These are phyloP conservation scores for Apodemia duryi DNA, from an alignment of 2,888 invertebrate genomes.

Conservation along the genomic window DNA sequence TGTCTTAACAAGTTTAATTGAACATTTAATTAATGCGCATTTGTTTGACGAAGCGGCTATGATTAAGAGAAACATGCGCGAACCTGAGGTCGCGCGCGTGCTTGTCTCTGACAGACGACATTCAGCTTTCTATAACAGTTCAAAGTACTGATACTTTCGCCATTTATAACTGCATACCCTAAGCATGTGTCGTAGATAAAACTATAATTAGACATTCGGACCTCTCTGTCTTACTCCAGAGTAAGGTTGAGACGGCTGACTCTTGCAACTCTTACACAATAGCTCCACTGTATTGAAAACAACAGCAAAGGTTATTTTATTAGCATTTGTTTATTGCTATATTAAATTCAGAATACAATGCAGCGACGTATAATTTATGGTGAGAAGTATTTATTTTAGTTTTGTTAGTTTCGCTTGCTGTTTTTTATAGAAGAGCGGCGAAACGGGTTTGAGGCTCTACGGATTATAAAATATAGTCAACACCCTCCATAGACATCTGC, in stretches of 20 bases:
- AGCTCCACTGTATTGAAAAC: slow-evolving; percentile 2
- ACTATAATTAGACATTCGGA: slow-evolving; percentile 1
- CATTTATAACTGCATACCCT: slow-evolving; percentile 20
- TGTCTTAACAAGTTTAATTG: slow-evolving; percentile 26
- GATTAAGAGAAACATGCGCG: slow-evolving; percentile 48
- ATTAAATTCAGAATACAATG: neutral
- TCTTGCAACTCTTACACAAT: slow-evolving; percentile 7
- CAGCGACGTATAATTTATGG: neutral
- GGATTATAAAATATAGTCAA: no score
- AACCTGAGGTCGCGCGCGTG: slow-evolving; percentile 55
- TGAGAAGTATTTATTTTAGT: neutral
- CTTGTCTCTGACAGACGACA: slow-evolving; percentile 42
- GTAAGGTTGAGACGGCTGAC: neutral
- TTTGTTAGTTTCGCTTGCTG: no score
- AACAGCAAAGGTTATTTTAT: slow-evolving; percentile 5
- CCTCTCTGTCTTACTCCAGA: neutral
- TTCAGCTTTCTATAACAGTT: slow-evolving; percentile 22
- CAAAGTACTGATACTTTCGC: slow-evolving; percentile 22
- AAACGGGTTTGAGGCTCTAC: no score
- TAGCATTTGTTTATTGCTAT: slow-evolving; percentile 3
- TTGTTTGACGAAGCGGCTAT: slow-evolving; percentile 52
- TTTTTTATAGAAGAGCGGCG: no score
- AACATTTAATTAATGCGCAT: slow-evolving; percentile 28
- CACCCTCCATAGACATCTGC: no score
- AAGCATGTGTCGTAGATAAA: slow-evolving; percentile 5